Percentiles rank a stretch among this genome's conserved stretches.
Conservation (phyloP, 2,797 vertebrate species). For the Galago senegalensis region DNA sequence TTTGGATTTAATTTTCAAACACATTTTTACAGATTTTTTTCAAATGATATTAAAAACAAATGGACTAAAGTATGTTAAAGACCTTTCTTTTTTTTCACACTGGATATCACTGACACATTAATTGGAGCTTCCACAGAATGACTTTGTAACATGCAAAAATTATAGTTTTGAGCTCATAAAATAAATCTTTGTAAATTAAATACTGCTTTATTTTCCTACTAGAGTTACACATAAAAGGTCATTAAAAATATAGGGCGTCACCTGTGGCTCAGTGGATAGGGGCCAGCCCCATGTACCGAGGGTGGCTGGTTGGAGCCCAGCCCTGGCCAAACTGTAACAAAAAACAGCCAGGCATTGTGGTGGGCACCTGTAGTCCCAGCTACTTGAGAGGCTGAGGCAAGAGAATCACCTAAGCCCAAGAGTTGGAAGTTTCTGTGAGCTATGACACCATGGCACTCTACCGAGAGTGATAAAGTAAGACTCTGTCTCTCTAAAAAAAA, state of each 20-base stretch:
- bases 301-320: too few species aligned
- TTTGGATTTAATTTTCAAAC: slow-evolving; percentile 57
- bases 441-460: too few species aligned
- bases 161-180: slow-evolving; percentile 44
- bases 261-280: too few species aligned
- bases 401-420: too few species aligned
- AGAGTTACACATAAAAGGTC: not conserved
- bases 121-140: not conserved
- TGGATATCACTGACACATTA: slow-evolving; percentile 5
- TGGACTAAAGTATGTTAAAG: slow-evolving; percentile 30
- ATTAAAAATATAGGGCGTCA: not conserved
- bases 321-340: too few species aligned
- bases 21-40: slow-evolving; percentile 38
- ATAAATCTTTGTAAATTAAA: not conserved
- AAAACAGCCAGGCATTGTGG: too few species aligned
- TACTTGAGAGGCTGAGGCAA: too few species aligned
- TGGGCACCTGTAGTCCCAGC: too few species aligned
- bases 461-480: too few species aligned
- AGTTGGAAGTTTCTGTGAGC: too few species aligned
- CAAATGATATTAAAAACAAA: slow-evolving; percentile 52
- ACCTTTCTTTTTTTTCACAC: not conserved
- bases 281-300: too few species aligned
- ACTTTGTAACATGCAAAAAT: not conserved
- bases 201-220: slow-evolving; percentile 9
- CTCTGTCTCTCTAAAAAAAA: too few species aligned